Evolutionary conservation across 2,888 invertebrate genomes (phyloP), one percentile per base, ranked within the genome.

Genomic region (Melanostoma mellinum): DNA sequence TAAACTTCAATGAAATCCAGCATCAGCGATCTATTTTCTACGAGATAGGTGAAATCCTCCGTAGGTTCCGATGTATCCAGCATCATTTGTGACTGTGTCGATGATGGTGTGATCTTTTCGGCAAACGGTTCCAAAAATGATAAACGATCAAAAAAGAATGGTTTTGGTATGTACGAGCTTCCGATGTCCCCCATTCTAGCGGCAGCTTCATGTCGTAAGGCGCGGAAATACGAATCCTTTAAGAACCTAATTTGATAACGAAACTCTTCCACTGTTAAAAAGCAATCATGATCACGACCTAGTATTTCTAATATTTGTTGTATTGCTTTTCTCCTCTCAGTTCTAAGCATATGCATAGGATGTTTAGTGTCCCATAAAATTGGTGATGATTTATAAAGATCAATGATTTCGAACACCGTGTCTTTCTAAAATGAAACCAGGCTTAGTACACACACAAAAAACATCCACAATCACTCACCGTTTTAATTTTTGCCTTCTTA

Each of bases 181-280:
- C 30, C 33, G 5, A 67, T 2, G 32, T 77, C 73, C n/a, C 52
- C 77, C 4, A 52, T 38, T 6, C 63, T 68, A 6, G 50, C 55
- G 0, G 56, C 58, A 46, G 33, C 38, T 6, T 77, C 56, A 8
- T 77, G 73, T 0, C 77, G 63, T 3, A 77, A 55, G 3, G 82
- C 69, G 8, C 82, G 73, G n/a, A 63, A 73, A 20, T 77, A 82
- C 0, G 82, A 52, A 3, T 63, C 69, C 33, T 56, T 35, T 5
- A 82, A 48, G 4, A 77, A 82, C 9, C 73, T 73, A 2, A 82
- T 63, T 46, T 82, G 82, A 42, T 82, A 77, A 3, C 82, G 77
- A 9, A 73, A 74, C 40, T 82, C 77, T 65, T 77, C 82, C 33
- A 69, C 52, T 10, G 82, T 82, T 1, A 82, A 40, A 9, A 48